Percentiles rank a stretch among this genome's conserved stretches.
phyloP scores from a whole-genome alignment of 2,113 vertebrate genomes.

The Onychostoma macrolepis region DNA sequence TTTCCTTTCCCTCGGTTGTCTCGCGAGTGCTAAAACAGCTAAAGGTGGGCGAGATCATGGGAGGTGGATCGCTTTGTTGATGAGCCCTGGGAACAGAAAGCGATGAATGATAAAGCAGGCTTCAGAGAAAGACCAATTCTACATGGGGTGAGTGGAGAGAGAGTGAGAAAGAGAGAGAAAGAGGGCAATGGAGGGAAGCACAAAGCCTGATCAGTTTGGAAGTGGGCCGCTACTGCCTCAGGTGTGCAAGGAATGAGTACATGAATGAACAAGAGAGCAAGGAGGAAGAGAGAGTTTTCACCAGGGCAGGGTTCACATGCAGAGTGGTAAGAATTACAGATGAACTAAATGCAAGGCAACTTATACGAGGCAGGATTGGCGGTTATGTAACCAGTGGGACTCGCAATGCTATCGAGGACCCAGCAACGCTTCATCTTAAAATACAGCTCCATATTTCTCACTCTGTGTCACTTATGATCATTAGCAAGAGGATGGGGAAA shows the following conservation, averaged over 20 bases:
- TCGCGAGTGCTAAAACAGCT: conserved; percentile 17
- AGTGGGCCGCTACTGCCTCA: background rate
- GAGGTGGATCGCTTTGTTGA: conserved; percentile 28
- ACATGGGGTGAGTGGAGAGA: background rate
- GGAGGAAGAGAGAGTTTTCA: conserved; percentile 11
- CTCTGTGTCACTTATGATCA: conserved; percentile 24
- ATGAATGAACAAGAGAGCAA: background rate
- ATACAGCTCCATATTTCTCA: conserved; percentile 12
- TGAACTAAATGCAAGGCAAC: conserved; percentile 25
- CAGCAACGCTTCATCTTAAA: background rate
- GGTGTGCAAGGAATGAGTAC: background rate
- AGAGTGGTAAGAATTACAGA: conserved; percentile 24
- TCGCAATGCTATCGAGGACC: background rate
- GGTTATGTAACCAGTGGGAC: conserved; percentile 33
- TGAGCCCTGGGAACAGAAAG: conserved; percentile 17
- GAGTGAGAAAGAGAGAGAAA: background rate
- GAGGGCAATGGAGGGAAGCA: background rate
- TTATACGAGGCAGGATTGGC: conserved; percentile 3
- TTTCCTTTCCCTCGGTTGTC: conserved; percentile 13
- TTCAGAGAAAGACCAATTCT: conserved; percentile 3
- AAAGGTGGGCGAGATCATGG: conserved; percentile 38
- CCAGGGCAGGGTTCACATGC: background rate
- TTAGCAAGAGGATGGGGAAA: conserved; percentile 8
- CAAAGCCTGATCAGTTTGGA: conserved; percentile 2
- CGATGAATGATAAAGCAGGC: conserved; percentile 14